Evolutionary conservation across 2,797 vertebrate genomes (phyloP).

Genomic region (Iguana delicatissima): DNA sequence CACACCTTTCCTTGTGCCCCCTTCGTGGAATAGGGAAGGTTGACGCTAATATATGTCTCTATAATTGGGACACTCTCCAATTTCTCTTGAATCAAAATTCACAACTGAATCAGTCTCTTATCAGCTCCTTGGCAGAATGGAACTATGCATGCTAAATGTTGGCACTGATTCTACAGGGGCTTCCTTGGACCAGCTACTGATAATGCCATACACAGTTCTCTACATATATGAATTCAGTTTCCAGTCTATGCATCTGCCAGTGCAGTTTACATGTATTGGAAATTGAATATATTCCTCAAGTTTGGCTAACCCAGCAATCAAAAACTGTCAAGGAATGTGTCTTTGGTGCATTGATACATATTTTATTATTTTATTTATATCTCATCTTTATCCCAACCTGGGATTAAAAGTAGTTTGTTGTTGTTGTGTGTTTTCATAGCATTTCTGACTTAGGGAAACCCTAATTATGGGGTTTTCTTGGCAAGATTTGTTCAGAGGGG

Average conservation of each 20-base stretch:
- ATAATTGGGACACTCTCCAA: not conserved
- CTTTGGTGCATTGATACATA: too few relatives aligned
- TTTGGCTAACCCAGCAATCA: too few relatives aligned
- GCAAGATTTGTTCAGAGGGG: too few relatives aligned
- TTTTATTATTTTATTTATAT: too few relatives aligned
- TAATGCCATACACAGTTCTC: not conserved
- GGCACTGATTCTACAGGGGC: not conserved
- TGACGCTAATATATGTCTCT: not conserved
- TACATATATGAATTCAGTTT: not conserved
- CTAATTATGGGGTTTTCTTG: too few relatives aligned
- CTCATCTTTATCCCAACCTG: too few relatives aligned
- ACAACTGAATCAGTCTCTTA: not conserved
- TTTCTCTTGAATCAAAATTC: not conserved
- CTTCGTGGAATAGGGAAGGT: not conserved
- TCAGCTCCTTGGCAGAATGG: not conserved
- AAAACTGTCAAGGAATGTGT: too few relatives aligned
- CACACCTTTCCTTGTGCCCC: not conserved
- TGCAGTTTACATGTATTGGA: too few relatives aligned
- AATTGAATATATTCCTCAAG: too few relatives aligned
- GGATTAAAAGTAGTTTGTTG: too few relatives aligned
- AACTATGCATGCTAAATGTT: not conserved
- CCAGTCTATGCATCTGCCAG: not conserved
- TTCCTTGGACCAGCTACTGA: not conserved
- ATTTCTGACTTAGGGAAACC: too few relatives aligned
- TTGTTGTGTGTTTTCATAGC: too few relatives aligned